A percentile compares a stretch with the other conserved stretches of the same genome.
Conservation (phyloP, 23 tunicate species). For the Halocynthia aurantium region DNA sequence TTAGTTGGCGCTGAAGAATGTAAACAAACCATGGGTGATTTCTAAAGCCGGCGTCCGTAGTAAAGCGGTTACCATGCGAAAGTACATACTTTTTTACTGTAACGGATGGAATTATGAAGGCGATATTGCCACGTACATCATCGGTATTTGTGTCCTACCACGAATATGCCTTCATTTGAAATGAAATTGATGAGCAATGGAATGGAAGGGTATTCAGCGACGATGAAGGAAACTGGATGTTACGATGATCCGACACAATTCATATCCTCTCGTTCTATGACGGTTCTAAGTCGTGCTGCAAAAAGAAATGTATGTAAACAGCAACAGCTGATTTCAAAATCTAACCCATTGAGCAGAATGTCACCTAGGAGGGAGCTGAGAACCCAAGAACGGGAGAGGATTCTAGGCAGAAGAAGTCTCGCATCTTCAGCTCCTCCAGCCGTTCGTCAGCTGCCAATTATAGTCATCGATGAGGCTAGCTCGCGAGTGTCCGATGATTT, state of each 20-base stretch:
- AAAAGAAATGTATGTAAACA: constrained; percentile 39
- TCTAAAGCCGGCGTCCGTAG: too few species aligned
- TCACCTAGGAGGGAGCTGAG: constrained; percentile 2
- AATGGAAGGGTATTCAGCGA: too few species aligned
- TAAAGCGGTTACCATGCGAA: too few species aligned
- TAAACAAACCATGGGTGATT: too few species aligned
- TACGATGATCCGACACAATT: background rate
- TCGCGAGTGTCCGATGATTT: background rate
- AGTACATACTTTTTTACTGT: too few species aligned
- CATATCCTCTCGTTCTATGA: constrained; percentile 50
- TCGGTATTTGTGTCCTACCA: too few species aligned
- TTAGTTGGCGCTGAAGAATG: too few species aligned
- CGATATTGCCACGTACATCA: too few species aligned
- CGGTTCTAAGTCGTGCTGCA: constrained; percentile 65
- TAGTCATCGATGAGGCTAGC: constrained; percentile 16
- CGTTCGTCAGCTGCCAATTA: constrained; percentile 1
- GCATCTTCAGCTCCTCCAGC: constrained; percentile 10
- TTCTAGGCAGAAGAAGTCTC: constrained; percentile 8
- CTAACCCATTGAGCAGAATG: background rate
- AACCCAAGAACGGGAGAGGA: background rate
- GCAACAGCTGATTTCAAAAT: constrained; percentile 24
- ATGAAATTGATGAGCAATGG: too few species aligned
- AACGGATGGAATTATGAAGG: too few species aligned
- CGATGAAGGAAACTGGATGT: too few species aligned
- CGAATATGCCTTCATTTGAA: too few species aligned